These are phyloP conservation scores for Notodonta ziczac DNA, from an alignment of 2,888 invertebrate genomes.

Conservation along the genomic window DNA sequence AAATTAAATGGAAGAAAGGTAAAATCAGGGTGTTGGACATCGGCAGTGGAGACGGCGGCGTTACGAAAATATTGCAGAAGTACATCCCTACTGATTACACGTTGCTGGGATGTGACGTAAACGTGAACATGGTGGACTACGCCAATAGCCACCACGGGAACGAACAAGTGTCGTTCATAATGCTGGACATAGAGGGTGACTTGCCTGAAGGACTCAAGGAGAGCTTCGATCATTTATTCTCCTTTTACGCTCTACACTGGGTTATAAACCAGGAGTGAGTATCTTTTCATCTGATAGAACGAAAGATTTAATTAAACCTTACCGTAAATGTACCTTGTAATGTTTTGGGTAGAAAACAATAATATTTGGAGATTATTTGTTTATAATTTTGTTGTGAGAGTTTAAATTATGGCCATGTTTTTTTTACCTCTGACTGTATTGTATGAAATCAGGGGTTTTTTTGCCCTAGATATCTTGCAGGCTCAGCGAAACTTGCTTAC, in stretches of 20 bases:
- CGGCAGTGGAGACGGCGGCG: not conserved
- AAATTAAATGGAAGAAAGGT: not conserved
- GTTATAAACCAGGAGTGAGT: not conserved
- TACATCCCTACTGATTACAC: not conserved
- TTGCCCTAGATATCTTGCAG: no score
- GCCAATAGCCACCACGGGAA: not conserved
- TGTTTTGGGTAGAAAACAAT: no score
- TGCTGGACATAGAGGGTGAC: not conserved
- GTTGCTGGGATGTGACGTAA: not conserved
- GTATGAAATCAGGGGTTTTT: no score
- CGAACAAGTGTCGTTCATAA: not conserved
- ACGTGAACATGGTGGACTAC: not conserved
- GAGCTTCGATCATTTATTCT: slow-evolving; percentile 2
- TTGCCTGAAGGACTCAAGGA: not conserved
- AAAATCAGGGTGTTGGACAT: not conserved
- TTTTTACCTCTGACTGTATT: no score
- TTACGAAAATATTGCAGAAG: not conserved
- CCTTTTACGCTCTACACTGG: not conserved
- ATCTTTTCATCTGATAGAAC: no score
- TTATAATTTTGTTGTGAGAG: no score
- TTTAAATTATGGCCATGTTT: not conserved
- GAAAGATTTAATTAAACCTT: no score
- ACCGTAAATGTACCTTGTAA: no score
- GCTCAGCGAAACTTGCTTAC: no score
- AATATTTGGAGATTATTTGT: no score